Base-by-base conservation (phyloP, 1,140 invertebrate species). In the Nixonia krombeini region DNA sequence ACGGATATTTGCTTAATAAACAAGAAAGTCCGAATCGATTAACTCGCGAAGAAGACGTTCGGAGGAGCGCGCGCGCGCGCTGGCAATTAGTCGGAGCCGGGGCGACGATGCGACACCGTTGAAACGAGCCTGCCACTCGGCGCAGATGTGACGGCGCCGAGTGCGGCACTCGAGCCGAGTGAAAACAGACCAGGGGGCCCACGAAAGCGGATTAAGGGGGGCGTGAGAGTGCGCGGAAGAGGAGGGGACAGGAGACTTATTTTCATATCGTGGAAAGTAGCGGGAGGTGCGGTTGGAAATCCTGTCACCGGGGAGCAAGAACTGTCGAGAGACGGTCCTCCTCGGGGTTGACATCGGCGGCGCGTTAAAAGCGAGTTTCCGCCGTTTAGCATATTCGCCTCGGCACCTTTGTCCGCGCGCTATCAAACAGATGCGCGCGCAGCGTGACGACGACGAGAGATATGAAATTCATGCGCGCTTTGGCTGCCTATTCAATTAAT, bases 401-500 rank as follows among this genome's bases (percentile, higher is more conserved):
- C n/a, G n/a, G n/a, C n/a, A n/a, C n/a, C n/a, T n/a, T n/a, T n/a
- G n/a, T n/a, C 21, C 21, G 6, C 21, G 21, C 21, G 6, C 17
- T 33, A 33, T 18, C 51, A 28, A 52, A 38, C 64, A 72, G 64
- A 72, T 65, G 59, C 37, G 46, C 13, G n/a, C 35, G 18, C 15
- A 15, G 35, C 42, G 25, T 4, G 13, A 13, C 7, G 35, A 44
- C 8, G 13, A 12, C 12, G 26, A 29, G 55, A 68, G 58, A 62
- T 70, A 63, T 64, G 51, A 62, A 59, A 57, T 65, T 64, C 58
- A 61, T 64, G 63, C 40, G 56, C 44, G 45, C n/a, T 62, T 69
- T 70, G 49, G 58, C 46, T 45, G 45, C 31, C 41, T 49, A 75
- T 78, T 78, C 71, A 75, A 78, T 79, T 79, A 76, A 75, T 73